These are phyloP conservation scores for Macaca nemestrina DNA, from an alignment of 2,113 vertebrate genomes.

Conservation along the genomic window DNA sequence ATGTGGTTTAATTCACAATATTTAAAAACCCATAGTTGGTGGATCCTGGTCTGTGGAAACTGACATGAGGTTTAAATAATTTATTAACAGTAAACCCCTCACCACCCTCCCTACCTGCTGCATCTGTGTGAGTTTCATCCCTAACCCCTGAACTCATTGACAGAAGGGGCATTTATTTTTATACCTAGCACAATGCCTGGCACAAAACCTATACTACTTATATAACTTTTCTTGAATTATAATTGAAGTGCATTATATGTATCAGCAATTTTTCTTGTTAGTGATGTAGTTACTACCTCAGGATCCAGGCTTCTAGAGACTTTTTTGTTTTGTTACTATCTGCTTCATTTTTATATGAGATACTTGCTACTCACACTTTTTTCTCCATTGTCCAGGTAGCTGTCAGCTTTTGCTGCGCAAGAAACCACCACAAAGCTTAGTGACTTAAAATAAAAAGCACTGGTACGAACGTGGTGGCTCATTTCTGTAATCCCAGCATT, in stretches of 20 bases:
- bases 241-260: not conserved
- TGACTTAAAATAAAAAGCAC: not conserved
- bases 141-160: not conserved
- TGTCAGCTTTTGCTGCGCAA: not conserved
- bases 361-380: not conserved
- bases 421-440: not conserved
- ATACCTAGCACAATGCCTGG: not conserved
- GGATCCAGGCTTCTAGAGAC: not conserved
- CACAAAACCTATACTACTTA: not conserved
- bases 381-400: not conserved
- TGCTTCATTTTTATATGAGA: not conserved
- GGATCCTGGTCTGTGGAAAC: not conserved
- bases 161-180: not conserved
- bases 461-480: no score
- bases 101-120: fast-evolving
- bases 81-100: not conserved
- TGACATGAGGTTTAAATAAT: not conserved
- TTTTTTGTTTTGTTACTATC: not conserved
- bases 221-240: not conserved
- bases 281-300: not conserved
- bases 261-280: not conserved
- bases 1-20: not conserved
- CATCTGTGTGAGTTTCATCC: not conserved
- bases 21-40: not conserved
- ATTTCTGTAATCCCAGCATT: no score